These are phyloP conservation scores for Catagonus wagneri DNA, from an alignment of 2,113 vertebrate genomes.

Conservation along the genomic window DNA sequence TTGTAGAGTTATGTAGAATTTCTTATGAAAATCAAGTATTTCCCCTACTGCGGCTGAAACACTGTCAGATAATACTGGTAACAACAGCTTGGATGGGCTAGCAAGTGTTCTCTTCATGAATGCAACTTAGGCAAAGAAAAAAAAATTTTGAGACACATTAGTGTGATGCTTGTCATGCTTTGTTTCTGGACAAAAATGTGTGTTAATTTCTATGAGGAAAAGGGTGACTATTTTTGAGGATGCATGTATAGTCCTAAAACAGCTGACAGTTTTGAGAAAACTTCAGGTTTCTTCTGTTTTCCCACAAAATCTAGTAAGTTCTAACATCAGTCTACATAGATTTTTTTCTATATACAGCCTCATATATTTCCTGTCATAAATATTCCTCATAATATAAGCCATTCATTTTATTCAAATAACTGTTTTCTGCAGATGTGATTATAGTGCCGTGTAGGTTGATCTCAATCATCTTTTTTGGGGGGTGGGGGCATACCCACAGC, in stretches of 20 bases:
- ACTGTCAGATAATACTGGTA: background rate
- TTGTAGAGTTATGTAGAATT: background rate
- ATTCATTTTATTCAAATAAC: conserved; percentile 41
- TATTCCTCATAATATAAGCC: background rate
- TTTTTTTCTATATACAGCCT: background rate
- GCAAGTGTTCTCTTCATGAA: background rate
- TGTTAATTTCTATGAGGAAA: background rate
- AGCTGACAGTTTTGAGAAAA: conserved; percentile 16
- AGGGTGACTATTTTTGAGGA: background rate
- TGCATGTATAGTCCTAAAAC: background rate
- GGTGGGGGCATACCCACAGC: no score
- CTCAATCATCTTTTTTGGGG: background rate
- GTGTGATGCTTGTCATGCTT: background rate
- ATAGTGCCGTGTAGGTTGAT: background rate
- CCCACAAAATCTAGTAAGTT: conserved; percentile 2
- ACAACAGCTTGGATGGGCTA: background rate
- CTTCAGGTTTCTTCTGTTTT: conserved; percentile 14
- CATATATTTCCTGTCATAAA: background rate
- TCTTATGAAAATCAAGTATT: background rate
- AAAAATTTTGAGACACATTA: background rate
- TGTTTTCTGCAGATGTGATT: background rate
- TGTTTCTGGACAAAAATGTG: background rate
- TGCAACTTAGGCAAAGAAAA: background rate
- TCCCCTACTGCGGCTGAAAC: background rate
- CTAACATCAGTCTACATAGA: background rate